Base-by-base conservation (phyloP, 2,888 invertebrate species). In the Tetragonisca angustula region DNA sequence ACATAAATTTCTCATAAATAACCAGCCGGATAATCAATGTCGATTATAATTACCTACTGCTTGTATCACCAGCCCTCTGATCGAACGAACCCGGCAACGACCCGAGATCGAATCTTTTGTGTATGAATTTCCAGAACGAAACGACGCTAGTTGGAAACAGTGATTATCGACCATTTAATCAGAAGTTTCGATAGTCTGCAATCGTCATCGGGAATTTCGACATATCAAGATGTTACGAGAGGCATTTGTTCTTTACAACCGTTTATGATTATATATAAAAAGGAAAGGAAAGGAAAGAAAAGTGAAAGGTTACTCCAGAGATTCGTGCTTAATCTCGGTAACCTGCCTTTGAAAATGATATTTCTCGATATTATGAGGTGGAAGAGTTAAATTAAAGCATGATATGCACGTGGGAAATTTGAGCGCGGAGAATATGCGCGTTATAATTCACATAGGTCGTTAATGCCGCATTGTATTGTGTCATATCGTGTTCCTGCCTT, bases 1-100 rank as follows among this genome's bases (percentile, higher is more conserved):
- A 91, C 93, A 93, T 93, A 91, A 93, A 93, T 91, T 91, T 89
- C 92, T 88, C 93, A 88, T 93, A 92, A 93, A 93, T 92, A 93
- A 92, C 90, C 79, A 80, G 62, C 81, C 75, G 88, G 88, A 90
- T 88, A 90, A 90, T 91, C 90, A 91, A 86, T 82, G 90, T 89
- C 88, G 88, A 91, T 91, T 90, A 89, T 91, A 90, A 91, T 91
- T 90, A 91, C 86, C 85, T 82, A 82, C 86, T 74, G 81, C 86
- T 85, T 76, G 84, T 82, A 90, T 85, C 87, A 75, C 79, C 73
- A 54, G 72, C 72, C 19, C 15, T 27, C 15, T 71, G 71, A 69
- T 80, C 77, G 69, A 70, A 68, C 76, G 27, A 27, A 71, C 36
- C 43, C 43, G 73, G 50, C 64, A 75, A 32, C 70, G 85, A 72